Conservation (phyloP, 2,797 vertebrate genomes). For the Oreochromis mossambicus region DNA sequence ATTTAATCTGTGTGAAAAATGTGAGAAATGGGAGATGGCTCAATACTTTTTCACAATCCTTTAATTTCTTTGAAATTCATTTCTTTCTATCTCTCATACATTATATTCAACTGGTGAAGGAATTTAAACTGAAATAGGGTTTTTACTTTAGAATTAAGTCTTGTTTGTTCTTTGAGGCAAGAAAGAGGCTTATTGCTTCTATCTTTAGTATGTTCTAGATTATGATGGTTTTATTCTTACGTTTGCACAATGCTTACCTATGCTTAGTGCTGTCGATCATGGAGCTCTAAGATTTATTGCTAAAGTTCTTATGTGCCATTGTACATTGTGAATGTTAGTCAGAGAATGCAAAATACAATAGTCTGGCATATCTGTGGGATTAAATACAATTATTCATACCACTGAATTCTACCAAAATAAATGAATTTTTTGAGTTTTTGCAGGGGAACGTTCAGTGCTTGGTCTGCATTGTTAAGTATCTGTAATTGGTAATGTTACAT, state of each 20-base stretch:
- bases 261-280: not conserved
- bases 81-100: fast-evolving
- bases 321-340: no score
- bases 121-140: not conserved
- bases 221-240: not conserved
- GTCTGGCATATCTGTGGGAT: not conserved
- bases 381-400: not conserved
- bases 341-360: not conserved
- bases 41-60: not conserved
- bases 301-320: not conserved
- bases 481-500: not conserved
- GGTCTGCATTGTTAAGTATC: not conserved
- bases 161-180: not conserved
- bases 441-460: fast-evolving
- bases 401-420: not conserved
- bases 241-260: not conserved
- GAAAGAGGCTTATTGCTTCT: fast-evolving
- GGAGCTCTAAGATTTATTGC: not conserved
- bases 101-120: not conserved
- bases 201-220: not conserved
- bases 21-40: not conserved
- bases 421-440: not conserved
- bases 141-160: fast-evolving
- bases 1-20: not conserved
- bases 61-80: not conserved